phyloP scores from a whole-genome alignment of 2,797 vertebrate species.

The Sebastes kiyomatsui region DNA sequence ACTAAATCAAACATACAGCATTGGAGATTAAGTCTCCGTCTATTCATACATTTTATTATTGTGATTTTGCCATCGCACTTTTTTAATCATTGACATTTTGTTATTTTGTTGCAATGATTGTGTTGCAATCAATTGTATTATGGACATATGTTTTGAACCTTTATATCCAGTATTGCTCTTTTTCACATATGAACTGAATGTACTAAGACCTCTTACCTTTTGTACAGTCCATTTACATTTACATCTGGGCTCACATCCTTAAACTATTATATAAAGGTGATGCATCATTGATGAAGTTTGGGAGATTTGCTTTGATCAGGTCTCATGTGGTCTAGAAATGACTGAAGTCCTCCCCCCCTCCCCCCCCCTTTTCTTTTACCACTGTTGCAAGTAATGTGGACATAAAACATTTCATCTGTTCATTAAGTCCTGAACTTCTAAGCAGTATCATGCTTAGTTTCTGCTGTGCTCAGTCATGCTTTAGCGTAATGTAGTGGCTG shows the following conservation, averaged over 20 bases:
- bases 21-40: neutral
- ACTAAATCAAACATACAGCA: neutral
- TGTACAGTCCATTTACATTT: neutral
- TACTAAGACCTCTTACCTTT: neutral
- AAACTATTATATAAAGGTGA: neutral
- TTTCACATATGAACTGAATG: neutral
- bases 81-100: too few species aligned
- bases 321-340: neutral
- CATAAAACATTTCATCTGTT: neutral
- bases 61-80: neutral
- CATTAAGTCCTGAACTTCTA: neutral
- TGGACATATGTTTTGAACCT: too few species aligned
- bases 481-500: neutral
- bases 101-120: neutral
- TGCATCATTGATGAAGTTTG: neutral
- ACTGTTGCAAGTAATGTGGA: neutral
- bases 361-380: neutral
- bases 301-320: neutral
- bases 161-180: neutral
- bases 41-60: too few species aligned
- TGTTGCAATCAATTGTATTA: neutral
- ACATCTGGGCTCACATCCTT: neutral
- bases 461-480: neutral
- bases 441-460: neutral
- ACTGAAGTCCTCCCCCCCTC: neutral